Evolutionary conservation across 2,888 invertebrate species (phyloP).

Genomic region (Teinopalpus imperialis): DNA sequence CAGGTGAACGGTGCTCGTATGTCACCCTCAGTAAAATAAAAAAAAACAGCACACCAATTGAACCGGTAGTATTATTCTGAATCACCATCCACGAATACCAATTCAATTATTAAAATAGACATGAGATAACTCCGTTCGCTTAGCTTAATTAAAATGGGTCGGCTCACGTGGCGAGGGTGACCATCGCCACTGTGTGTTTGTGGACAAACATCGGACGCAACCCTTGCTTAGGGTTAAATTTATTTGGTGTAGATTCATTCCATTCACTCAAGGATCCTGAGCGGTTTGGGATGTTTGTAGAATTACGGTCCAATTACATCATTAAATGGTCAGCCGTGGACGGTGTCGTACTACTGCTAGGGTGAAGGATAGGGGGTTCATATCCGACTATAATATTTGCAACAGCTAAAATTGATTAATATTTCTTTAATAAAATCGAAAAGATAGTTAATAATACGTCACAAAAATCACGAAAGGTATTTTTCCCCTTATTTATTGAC

Average conservation of each 20-base stretch:
- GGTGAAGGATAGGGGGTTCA: too few relatives aligned
- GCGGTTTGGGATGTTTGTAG: not conserved
- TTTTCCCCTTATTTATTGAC: too few relatives aligned
- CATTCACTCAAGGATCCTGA: not conserved
- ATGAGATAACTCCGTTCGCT: not conserved
- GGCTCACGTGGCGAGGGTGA: slow-evolving; percentile 4
- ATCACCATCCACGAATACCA: not conserved
- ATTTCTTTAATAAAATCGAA: too few relatives aligned
- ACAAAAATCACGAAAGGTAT: too few relatives aligned
- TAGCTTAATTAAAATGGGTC: not conserved
- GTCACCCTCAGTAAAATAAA: too few relatives aligned
- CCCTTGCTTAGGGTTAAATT: slow-evolving; percentile 5
- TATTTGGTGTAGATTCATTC: not conserved
- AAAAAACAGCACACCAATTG: too few relatives aligned
- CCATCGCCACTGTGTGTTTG: slow-evolving; percentile 7
- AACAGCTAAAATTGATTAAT: too few relatives aligned
- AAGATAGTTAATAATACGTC: too few relatives aligned
- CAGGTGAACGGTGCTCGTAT: too few relatives aligned
- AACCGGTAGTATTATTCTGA: too few relatives aligned
- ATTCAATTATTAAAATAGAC: not conserved
- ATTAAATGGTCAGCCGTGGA: slow-evolving; percentile 7
- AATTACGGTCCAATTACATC: slow-evolving; percentile 15
- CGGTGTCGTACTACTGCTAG: too few relatives aligned
- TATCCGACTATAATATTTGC: too few relatives aligned
- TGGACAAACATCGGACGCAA: slow-evolving; percentile 3